Base-by-base conservation (phyloP, 1,140 invertebrate genomes). In the Macrobrachium rosenbergii region DNA sequence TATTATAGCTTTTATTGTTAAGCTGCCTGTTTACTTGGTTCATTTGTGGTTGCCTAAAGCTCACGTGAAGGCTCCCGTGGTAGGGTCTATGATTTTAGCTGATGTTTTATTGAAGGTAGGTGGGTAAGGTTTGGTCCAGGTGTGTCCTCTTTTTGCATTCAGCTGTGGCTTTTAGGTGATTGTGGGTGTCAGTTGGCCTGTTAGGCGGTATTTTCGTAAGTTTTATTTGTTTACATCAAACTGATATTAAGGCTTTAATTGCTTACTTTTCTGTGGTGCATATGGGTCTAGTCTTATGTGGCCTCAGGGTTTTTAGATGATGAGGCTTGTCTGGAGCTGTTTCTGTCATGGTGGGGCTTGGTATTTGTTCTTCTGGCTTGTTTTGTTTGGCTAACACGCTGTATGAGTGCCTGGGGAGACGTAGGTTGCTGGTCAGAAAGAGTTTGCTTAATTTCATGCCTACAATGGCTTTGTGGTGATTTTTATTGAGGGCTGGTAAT, bases 21-120 rank as follows among this genome's bases (percentile, higher is more conserved):
- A n/a, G n/a, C n/a, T n/a, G n/a, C n/a, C n/a, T n/a, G n/a, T n/a
- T n/a, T n/a, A n/a, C n/a, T n/a, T n/a, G n/a, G n/a, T n/a, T n/a
- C n/a, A 63, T 67, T 92, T 95, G 90, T 95, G 95, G 91, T 91
- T 95, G 80, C 94, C 94, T 78, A 95, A 95, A 83, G 95, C 94
- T 92, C 95, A 95, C 94, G 94, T 95, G 28, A 94, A 95, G 91
- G 94, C 94, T 90, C 94, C 95, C n/a, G 91, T 95, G 91, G 93
- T 93, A 76, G 94, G 94, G 8, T 95, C 94, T 62, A 95, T 95
- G 92, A 94, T 95, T 94, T 94, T 95, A 92, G 94, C 94, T 67
- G 94, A 93, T 0, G 91, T 95, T 43, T 82, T 72, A 72, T 72
- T 82, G 72, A 82, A 82, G 37, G 43, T 82, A 82, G 12, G 64